Conservation (phyloP, 2,797 vertebrate genomes). For the Dermochelys coriacea region DNA sequence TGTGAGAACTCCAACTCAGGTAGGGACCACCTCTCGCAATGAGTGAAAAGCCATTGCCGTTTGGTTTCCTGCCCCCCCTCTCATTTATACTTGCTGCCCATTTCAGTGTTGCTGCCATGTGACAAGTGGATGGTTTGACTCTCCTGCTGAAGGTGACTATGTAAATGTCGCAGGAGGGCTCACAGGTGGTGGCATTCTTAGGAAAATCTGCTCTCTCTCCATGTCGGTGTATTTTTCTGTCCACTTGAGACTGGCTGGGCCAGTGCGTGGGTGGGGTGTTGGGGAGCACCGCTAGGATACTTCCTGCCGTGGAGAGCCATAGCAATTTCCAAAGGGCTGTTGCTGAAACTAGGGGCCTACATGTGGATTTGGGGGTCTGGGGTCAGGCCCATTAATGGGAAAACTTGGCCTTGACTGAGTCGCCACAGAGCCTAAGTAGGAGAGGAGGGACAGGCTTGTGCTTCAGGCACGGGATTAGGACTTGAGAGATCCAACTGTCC, state of each 20-base stretch:
- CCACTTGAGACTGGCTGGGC: neutral
- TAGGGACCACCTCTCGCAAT: neutral
- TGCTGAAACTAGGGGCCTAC: neutral
- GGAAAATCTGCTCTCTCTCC: neutral
- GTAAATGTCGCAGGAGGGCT: too few relatives aligned
- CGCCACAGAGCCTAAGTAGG: too few relatives aligned
- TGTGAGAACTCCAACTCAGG: neutral
- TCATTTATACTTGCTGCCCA: too few relatives aligned
- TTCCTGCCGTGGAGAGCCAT: neutral
- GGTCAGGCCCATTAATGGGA: neutral
- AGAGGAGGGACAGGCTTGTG: neutral
- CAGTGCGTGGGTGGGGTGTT: accelerated
- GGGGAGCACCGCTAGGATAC: neutral
- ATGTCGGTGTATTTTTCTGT: neutral
- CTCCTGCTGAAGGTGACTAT: too few relatives aligned
- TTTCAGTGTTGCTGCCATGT: too few relatives aligned
- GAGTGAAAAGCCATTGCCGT: neutral
- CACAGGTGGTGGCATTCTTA: too few relatives aligned
- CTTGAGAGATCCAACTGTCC: neutral
- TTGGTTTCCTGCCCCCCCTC: too few relatives aligned
- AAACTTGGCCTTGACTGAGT: neutral
- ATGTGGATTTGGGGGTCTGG: neutral
- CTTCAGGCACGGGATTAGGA: neutral
- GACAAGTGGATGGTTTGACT: too few relatives aligned
- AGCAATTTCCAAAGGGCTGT: neutral